Evolutionary conservation across 2,797 vertebrate species (phyloP).

Genomic region (Philypnodon macrostomus): DNA sequence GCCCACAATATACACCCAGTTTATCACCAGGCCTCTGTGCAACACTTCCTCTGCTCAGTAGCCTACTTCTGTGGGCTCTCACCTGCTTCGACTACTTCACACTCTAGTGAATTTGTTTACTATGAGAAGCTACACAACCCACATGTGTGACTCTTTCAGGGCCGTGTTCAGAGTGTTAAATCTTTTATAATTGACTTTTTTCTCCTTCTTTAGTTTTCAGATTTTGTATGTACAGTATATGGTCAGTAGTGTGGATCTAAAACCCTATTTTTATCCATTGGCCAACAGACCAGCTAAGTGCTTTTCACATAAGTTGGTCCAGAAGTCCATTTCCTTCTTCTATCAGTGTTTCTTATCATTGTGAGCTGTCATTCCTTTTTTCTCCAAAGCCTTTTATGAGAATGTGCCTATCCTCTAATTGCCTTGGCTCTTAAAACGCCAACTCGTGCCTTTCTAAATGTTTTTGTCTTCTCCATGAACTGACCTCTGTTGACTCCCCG

Average conservation of each 20-base stretch:
- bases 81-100: constrained; percentile 11
- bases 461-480: constrained; percentile 15
- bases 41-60: constrained; percentile 57
- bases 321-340: background rate
- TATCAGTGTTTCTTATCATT: constrained; percentile 7
- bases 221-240: too few relatives aligned
- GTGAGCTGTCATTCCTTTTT: constrained; percentile 3
- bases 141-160: too few relatives aligned
- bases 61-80: constrained; percentile 34
- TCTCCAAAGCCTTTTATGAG: constrained; percentile 3
- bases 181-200: too few relatives aligned
- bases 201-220: too few relatives aligned
- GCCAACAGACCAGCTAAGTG: background rate
- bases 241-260: too few relatives aligned
- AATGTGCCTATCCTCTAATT: constrained; percentile 2
- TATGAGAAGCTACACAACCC: constrained; percentile 8
- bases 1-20: constrained; percentile 55
- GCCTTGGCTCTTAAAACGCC: constrained; percentile 16
- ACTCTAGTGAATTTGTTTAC: constrained; percentile 16
- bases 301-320: background rate
- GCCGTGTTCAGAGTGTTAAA: too few relatives aligned
- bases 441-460: constrained; percentile 24
- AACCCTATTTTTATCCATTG: background rate
- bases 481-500: constrained; percentile 13
- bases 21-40: constrained; percentile 38